Conservation (phyloP, 2,797 vertebrate species). For the Leptoclinus maculatus region DNA sequence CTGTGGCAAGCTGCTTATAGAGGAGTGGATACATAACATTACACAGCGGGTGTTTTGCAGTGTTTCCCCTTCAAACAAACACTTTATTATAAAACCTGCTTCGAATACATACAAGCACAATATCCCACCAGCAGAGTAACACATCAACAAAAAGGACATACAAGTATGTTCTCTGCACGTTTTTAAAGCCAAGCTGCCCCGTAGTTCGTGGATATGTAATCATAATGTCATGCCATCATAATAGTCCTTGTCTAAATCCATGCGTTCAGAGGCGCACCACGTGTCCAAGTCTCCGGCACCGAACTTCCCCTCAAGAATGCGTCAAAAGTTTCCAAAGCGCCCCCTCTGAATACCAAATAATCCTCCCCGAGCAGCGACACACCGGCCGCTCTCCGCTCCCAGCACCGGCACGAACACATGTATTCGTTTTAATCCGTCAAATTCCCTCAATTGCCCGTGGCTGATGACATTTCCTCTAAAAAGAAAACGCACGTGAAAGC, state of each 20-base stretch:
- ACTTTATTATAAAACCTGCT: no score
- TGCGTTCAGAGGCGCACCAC: slow-evolving; percentile 64
- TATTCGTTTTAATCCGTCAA: slow-evolving; percentile 8
- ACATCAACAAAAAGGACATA: no score
- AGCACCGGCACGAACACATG: not conserved
- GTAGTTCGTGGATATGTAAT: not conserved
- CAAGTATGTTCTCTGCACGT: not conserved
- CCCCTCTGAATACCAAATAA: slow-evolving; percentile 67
- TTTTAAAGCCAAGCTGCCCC: not conserved
- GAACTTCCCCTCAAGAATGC: slow-evolving; percentile 76
- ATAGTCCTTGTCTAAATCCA: slow-evolving; percentile 47
- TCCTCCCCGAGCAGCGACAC: slow-evolving; percentile 26
- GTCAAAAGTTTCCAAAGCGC: slow-evolving; percentile 75
- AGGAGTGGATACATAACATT: slow-evolving; percentile 28
- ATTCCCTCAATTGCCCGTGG: not conserved
- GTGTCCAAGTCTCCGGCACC: slow-evolving; percentile 63
- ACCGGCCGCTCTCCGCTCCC: slow-evolving; percentile 35
- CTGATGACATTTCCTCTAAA: slow-evolving; percentile 69
- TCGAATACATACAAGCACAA: no score
- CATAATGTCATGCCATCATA: slow-evolving; percentile 19
- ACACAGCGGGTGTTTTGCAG: slow-evolving; percentile 3
- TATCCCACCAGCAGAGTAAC: not conserved
- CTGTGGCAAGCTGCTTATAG: slow-evolving; percentile 54
- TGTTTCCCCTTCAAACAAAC: no score
- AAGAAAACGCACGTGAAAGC: slow-evolving; percentile 74